phyloP scores from a whole-genome alignment of 2,797 vertebrate species.

The Spinibarbus caldwelli region DNA sequence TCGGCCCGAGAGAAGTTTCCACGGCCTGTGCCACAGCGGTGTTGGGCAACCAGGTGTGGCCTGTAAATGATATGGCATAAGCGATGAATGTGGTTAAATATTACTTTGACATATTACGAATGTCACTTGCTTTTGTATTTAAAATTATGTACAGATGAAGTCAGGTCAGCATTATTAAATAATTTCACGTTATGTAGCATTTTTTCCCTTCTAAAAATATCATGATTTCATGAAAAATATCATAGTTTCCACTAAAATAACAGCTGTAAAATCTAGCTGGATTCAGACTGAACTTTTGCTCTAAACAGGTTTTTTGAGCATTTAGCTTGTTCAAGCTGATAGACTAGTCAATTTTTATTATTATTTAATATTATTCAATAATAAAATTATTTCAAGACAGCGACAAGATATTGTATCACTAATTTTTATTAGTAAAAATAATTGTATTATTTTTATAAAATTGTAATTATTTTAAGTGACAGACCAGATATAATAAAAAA shows the following conservation, averaged over 20 bases:
- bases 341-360: background rate
- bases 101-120: background rate
- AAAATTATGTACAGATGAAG: background rate
- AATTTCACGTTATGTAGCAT: background rate
- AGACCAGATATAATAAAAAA: no score
- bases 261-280: background rate
- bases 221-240: background rate
- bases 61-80: background rate
- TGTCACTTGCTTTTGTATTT: background rate
- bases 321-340: background rate
- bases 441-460: background rate
- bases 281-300: background rate
- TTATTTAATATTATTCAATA: no score
- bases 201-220: no score
- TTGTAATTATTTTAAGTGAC: no score
- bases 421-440: background rate
- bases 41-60: conserved; percentile 92
- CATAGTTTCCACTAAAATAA: background rate
- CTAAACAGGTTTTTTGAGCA: background rate
- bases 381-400: background rate
- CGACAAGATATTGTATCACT: background rate
- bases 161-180: background rate
- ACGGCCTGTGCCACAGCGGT: conserved; percentile 94
- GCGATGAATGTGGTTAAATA: background rate
- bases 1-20: conserved; percentile 95